These are phyloP conservation scores for Xanthostigma xanthostigma DNA, from an alignment of 2,888 invertebrate genomes.

Conservation along the genomic window DNA sequence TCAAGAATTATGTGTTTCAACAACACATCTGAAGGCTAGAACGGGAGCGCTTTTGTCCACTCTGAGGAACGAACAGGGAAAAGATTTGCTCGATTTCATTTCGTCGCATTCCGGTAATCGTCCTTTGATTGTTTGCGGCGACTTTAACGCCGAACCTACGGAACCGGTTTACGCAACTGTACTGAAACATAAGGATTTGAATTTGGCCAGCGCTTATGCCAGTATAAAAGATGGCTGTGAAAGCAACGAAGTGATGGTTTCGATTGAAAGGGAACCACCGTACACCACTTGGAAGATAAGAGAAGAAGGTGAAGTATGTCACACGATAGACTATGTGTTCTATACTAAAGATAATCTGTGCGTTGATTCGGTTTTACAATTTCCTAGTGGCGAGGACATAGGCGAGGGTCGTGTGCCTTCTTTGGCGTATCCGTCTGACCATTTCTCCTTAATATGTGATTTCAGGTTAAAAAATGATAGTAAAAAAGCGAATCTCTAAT, in stretches of 20 bases:
- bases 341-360: constrained; percentile 40
- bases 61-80: constrained; percentile 54
- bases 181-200: constrained; percentile 27
- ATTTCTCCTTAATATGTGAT: constrained; percentile 56
- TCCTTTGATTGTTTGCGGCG: constrained; percentile 53
- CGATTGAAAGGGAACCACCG: constrained; percentile 40
- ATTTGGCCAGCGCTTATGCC: constrained; percentile 37
- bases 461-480: constrained; percentile 22
- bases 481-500: too few relatives aligned
- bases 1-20: constrained; percentile 47
- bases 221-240: constrained; percentile 18
- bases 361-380: constrained; percentile 37
- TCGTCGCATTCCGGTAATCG: constrained; percentile 30
- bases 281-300: constrained; percentile 67
- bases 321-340: constrained; percentile 63
- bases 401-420: constrained; percentile 52
- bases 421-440: constrained; percentile 57
- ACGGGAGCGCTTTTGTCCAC: constrained; percentile 49
- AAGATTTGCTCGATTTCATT: constrained; percentile 45
- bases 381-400: constrained; percentile 50
- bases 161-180: constrained; percentile 54
- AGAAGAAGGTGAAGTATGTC: constrained; percentile 52
- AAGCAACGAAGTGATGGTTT: constrained; percentile 12
- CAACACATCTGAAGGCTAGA: constrained; percentile 61
- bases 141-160: constrained; percentile 60